Percentiles rank a stretch among this genome's conserved stretches.
Conservation (phyloP, 2,797 vertebrate species). For the Erpetoichthys calabaricus region DNA sequence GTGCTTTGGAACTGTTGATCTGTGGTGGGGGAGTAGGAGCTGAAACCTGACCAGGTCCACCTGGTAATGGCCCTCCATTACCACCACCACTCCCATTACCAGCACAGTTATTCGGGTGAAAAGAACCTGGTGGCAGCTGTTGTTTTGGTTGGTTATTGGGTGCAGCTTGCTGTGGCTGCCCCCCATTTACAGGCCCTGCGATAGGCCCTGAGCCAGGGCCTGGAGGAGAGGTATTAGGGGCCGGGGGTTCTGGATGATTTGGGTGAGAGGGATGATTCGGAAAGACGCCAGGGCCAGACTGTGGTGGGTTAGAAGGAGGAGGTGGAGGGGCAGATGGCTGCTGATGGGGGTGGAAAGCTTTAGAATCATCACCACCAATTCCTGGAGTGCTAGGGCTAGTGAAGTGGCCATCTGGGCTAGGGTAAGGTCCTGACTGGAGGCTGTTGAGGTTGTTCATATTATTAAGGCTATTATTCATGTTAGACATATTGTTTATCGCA, state of each 20-base stretch:
- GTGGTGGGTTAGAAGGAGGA: constrained; percentile 58
- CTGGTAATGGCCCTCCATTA: too few relatives aligned
- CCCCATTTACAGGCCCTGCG: constrained; percentile 11
- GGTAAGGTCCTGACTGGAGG: constrained; percentile 53
- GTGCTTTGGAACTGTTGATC: not conserved
- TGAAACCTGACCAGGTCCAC: not conserved
- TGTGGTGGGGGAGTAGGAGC: not conserved
- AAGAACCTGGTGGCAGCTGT: not conserved
- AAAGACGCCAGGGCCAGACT: constrained; percentile 53
- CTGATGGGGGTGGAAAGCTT: constrained; percentile 68
- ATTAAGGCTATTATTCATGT: constrained; percentile 57
- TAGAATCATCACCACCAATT: constrained; percentile 44
- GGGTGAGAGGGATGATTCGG: constrained; percentile 54
- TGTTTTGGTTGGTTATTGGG: constrained; percentile 37
- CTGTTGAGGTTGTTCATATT: constrained; percentile 29
- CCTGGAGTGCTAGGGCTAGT: constrained; percentile 56
- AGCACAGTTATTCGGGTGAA: constrained; percentile 33
- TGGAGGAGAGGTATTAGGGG: constrained; percentile 27
- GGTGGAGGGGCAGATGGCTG: constrained; percentile 68
- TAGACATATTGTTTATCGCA: constrained; percentile 51
- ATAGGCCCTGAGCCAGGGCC: constrained; percentile 46
- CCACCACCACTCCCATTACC: constrained; percentile 26
- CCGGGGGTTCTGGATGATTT: constrained; percentile 42
- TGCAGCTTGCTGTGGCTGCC: constrained; percentile 35
- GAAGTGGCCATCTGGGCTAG: constrained; percentile 50